A percentile compares a stretch with the other conserved stretches of the same genome.
Conservation (phyloP, 1,140 invertebrate genomes). For the Rhopalosiphum padi region DNA sequence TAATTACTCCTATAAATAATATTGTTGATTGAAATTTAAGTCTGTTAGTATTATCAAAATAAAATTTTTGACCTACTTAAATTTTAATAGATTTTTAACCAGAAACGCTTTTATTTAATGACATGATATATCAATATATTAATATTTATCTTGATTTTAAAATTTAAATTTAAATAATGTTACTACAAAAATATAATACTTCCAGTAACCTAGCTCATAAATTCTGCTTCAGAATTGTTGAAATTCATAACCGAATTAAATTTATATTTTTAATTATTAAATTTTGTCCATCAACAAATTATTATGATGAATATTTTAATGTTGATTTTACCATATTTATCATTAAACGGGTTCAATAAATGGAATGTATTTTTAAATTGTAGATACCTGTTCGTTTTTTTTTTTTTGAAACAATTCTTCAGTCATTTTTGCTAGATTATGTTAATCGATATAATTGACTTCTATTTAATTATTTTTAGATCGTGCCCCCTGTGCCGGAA, state of each 20-base stretch:
- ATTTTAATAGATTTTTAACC: no score
- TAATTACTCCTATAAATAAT: background rate
- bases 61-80: background rate
- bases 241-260: background rate
- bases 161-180: background rate
- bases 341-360: background rate
- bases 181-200: background rate
- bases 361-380: background rate
- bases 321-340: background rate
- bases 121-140: background rate
- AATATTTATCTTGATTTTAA: background rate
- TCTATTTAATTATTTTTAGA: constrained; percentile 13
- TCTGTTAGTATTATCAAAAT: no score
- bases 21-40: no score
- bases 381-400: background rate
- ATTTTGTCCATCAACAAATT: background rate
- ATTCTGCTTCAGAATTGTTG: background rate
- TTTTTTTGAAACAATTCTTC: background rate
- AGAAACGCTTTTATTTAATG: background rate
- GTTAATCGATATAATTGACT: background rate
- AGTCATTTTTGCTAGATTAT: background rate
- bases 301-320: background rate
- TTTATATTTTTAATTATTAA: background rate
- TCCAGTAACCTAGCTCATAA: background rate
- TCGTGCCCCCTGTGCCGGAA: constrained; percentile 69